Evolutionary conservation across 2,113 vertebrate species (phyloP).

Genomic region (Rissa tridactyla): DNA sequence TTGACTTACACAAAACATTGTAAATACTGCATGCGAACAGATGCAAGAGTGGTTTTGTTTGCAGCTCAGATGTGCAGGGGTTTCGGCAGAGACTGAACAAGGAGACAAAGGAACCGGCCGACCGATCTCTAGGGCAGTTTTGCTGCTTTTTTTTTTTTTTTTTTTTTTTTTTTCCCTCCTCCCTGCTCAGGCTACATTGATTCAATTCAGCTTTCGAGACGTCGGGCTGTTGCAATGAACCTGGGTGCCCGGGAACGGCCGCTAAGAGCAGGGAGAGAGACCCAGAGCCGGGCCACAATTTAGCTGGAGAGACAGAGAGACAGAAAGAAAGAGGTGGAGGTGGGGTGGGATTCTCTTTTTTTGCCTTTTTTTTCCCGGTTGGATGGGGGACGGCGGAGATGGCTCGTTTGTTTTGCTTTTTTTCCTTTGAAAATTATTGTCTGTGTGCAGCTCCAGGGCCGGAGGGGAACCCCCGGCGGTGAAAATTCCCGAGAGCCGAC

Average conservation of each 20-base stretch:
- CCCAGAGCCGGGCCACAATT: background rate
- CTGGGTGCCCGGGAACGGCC: background rate
- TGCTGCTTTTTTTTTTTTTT: slow-evolving; percentile 34
- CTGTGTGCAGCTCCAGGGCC: background rate
- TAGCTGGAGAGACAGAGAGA: background rate
- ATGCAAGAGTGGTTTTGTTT: slow-evolving; percentile 79
- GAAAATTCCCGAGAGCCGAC: background rate
- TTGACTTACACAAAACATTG: slow-evolving; percentile 77
- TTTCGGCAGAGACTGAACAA: slow-evolving; percentile 60
- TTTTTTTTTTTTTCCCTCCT: background rate
- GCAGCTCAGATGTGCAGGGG: slow-evolving; percentile 47
- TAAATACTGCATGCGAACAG: slow-evolving; percentile 76
- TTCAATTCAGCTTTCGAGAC: slow-evolving; percentile 44
- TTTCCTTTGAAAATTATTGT: background rate
- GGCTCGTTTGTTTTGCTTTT: background rate
- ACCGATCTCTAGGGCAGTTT: slow-evolving; percentile 79
- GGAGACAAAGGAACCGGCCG: slow-evolving; percentile 86
- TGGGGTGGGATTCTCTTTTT: background rate
- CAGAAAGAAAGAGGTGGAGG: background rate
- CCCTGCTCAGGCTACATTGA: background rate
- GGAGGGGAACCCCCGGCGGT: background rate
- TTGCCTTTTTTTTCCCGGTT: background rate
- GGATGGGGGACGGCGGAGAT: background rate
- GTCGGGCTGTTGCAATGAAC: background rate
- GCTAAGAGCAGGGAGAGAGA: background rate